Conservation (phyloP, 2,113 vertebrate genomes). For the Alethe castanea region DNA sequence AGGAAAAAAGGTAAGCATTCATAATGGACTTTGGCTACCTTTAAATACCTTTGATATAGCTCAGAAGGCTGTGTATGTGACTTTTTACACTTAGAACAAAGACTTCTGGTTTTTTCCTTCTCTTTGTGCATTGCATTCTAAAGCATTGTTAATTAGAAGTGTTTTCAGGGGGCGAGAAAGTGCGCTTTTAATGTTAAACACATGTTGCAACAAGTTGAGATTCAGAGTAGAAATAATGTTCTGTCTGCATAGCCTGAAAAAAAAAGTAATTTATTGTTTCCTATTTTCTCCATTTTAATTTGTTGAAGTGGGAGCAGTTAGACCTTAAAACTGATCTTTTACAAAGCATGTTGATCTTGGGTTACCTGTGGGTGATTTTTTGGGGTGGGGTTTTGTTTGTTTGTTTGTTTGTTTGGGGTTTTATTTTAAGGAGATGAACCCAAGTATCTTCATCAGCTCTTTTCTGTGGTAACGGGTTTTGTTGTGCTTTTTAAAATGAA, state of each 20-base stretch:
- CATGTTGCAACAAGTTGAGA: background rate
- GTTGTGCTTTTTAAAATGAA: background rate
- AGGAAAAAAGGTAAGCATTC: constrained; percentile 88
- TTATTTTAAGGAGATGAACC: background rate
- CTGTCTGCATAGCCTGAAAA: background rate
- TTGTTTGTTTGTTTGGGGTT: background rate
- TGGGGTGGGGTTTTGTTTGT: background rate
- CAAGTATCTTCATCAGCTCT: background rate
- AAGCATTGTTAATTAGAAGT: background rate
- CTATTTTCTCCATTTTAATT: background rate
- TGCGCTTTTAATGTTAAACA: background rate
- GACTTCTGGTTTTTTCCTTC: background rate
- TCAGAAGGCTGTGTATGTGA: background rate
- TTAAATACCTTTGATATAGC: background rate
- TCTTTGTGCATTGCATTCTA: background rate
- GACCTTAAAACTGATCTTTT: background rate
- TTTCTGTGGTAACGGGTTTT: background rate
- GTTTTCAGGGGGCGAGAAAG: background rate
- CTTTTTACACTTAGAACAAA: background rate
- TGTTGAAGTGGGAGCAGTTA: background rate
- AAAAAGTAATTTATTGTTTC: background rate
- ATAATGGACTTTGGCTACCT: background rate
- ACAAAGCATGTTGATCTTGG: background rate
- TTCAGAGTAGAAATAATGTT: background rate
- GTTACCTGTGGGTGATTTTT: background rate